Percentiles rank a stretch among this genome's conserved stretches.
Evolutionary conservation across 2,888 invertebrate species (phyloP).

Genomic region (Rhagonycha fulva): DNA sequence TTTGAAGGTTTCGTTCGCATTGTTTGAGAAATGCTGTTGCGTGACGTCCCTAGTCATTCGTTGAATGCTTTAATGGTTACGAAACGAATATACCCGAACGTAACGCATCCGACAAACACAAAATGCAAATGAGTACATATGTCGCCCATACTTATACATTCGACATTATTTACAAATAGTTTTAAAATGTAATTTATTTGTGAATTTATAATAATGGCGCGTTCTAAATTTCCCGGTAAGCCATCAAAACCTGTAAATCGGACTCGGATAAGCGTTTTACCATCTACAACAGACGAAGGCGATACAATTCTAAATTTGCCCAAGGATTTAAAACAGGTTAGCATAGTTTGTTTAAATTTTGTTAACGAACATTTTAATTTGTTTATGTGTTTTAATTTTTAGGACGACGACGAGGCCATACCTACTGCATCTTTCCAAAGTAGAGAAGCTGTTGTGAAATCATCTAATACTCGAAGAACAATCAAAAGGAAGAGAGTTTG

Average conservation of each 20-base stretch:
- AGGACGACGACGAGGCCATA: constrained; percentile 8
- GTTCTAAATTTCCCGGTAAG: constrained; percentile 86
- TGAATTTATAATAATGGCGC: constrained; percentile 62
- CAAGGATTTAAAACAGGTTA: constrained; percentile 48
- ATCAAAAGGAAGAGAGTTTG: constrained; percentile 16
- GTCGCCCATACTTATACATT: constrained; percentile 16
- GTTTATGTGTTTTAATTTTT: not conserved
- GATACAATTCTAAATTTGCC: constrained; percentile 45
- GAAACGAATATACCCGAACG: not conserved
- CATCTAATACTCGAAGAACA: not conserved
- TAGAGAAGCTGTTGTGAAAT: not conserved
- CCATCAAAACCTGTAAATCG: constrained; percentile 85
- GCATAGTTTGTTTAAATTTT: constrained; percentile 6
- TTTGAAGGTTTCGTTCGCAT: not conserved
- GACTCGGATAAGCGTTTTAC: constrained; percentile 82
- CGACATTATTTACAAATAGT: constrained; percentile 3
- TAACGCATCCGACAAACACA: not conserved
- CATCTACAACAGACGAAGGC: constrained; percentile 48
- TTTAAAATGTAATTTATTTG: constrained; percentile 5
- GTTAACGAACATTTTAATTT: not conserved
- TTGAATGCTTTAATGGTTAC: not conserved
- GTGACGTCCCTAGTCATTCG: not conserved
- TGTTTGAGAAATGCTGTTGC: not conserved
- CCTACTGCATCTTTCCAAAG: not conserved
- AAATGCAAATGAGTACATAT: constrained; percentile 11